Evolutionary conservation across 1,140 invertebrate genomes (phyloP), one percentile per base, ranked within the genome.

Genomic region (Hermetia illucens): DNA sequence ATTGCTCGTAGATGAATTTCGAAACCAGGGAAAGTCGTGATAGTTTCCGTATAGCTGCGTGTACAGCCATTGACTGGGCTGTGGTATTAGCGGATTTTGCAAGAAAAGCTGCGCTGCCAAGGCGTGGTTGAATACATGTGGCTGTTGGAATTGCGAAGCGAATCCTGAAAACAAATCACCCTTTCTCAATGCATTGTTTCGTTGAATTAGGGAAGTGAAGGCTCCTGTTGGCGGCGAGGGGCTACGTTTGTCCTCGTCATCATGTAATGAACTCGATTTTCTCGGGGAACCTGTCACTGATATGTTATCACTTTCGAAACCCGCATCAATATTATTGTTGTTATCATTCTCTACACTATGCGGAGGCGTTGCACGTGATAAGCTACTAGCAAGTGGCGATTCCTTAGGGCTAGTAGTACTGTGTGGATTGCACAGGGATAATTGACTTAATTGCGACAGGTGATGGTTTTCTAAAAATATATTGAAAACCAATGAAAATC

Each of bases 1-100:
- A n/a, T 25, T n/a, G 6, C 34, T 22, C 24, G 35, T 36, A 6
- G 47, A 45, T 2, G 45, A 46, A 16, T 43, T 50, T 17, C 58
- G 55, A 42, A 71, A 58, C 74, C 75, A 77, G 3, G 63, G 60
- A 46, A 71, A 69, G 47, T 75, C 74, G 37, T 65, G 62, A 44
- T 74, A 75, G 36, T 51, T 62, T 12, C 70, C 65, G 47, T 79
- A 79, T 2, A 81, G 62, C 48, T 79, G 77, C 0, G 74, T 75
- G 50, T 81, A 81, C 1, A 81, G 58, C 77, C 77, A 81, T 37
- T 78, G 77, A 21, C 75, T 75, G 2, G 77, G 75, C 3, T 76
- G 75, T n/a, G 76, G 75, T 25, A 79, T 49, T 6, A 81, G 57
- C 0, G 77, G 76, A 3, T 75, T 70, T 50, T 79, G 79, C 18